A percentile compares a stretch with the other conserved stretches of the same genome.
These are phyloP conservation scores for Cactoblastis cactorum DNA, from an alignment of 2,888 invertebrate species.

Conservation along the genomic window DNA sequence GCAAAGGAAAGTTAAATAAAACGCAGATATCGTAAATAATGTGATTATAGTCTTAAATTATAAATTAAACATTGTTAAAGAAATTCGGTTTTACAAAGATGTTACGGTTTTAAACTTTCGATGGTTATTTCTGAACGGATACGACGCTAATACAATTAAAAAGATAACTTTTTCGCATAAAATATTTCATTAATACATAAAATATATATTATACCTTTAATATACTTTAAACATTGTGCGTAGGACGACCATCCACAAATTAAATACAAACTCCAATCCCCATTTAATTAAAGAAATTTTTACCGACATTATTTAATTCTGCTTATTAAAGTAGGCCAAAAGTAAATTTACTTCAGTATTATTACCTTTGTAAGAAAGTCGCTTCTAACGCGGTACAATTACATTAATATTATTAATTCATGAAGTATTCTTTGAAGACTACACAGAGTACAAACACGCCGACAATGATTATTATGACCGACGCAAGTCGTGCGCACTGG, in stretches of 20 bases:
- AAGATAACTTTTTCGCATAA: conserved; percentile 24
- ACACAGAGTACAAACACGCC: conserved; percentile 11
- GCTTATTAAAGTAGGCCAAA: no score
- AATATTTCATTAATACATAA: conserved; percentile 30
- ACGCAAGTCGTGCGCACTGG: background rate
- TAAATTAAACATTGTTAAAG: conserved; percentile 54
- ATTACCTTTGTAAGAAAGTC: conserved; percentile 46
- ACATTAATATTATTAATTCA: conserved; percentile 20
- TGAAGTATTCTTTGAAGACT: conserved; percentile 25
- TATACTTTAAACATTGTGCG: conserved; percentile 28
- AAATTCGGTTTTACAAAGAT: conserved; percentile 51
- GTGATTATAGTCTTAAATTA: conserved; percentile 63
- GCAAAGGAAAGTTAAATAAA: conserved; percentile 28
- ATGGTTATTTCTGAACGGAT: conserved; percentile 32
- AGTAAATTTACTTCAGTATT: no score
- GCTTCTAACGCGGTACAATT: conserved; percentile 31
- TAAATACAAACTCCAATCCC: conserved; percentile 36
- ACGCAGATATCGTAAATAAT: conserved; percentile 45
- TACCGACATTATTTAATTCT: no score
- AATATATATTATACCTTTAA: conserved; percentile 33
- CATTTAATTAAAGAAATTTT: conserved; percentile 53
- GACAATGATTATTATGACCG: background rate
- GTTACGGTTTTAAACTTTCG: conserved; percentile 33
- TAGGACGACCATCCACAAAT: conserved; percentile 31
- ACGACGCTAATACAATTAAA: conserved; percentile 18